Evolutionary conservation across 1,140 invertebrate species (phyloP), one percentile per base, ranked within the genome.

Genomic region (Cepaea nemoralis): DNA sequence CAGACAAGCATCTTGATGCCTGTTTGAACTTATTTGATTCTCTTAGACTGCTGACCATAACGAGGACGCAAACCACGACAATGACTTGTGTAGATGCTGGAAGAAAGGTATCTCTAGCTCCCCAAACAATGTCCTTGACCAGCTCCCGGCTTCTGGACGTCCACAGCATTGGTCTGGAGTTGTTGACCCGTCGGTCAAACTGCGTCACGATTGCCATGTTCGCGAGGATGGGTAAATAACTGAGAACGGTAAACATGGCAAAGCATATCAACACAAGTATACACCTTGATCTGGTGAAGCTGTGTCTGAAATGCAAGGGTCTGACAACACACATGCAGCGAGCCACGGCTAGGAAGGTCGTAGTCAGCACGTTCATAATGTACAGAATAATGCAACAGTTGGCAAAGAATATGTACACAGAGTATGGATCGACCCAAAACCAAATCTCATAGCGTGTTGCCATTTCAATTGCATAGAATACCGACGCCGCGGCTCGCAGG

Each of bases 321-420:
- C 24, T 19, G 5, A 35, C 75, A 6, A 77, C 75, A 59, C 45
- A 50, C 50, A 59, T 59, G 27, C 75, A 77, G 3, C 75, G n/a
- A 6, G 75, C 75, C 6, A 77, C 31, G 8, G 75, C 75, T 12
- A 77, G 8, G 27, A 77, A 77, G 3, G 50, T 63, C 14, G 50
- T 77, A 10, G n/a, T 59, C 19, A 77, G 75, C 10, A 50, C 19
- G 16, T 40, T 55, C 27, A 35, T 3, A 14, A 55, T 31, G 33
- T 55, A 27, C 3, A 59, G 10, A 12, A 63, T 63, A 37, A 35
- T 6, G 2, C 5, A 16, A 12, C 55, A 8, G 27, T 77, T 59
- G 33, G 22, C 10, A n/a, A 40, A 50, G 33, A 59, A 77, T 12
- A 77, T n/a, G 24, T 10, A 10, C 8, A 77, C 14, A 35, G 6